Base-by-base conservation (phyloP, 2,888 invertebrate genomes). In the Masnerella sp. region DNA sequence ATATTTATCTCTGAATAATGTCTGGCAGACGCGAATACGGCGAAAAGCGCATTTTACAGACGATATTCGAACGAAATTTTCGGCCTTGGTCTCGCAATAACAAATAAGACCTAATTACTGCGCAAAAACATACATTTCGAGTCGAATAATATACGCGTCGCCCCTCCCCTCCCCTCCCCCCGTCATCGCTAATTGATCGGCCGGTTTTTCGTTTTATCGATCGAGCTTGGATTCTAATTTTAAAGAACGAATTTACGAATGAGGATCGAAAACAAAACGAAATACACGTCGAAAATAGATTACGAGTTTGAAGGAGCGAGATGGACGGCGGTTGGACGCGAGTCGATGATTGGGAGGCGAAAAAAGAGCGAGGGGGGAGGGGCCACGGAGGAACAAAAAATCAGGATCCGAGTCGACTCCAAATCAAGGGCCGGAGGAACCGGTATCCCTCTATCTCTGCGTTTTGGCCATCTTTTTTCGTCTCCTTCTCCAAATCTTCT, bases 351-450 rank as follows among this genome's bases (percentile, higher is more conserved):
- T 11, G 20, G 36, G 52, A 54, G 47, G 28, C 28, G 56, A 11
- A 64, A 64, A 51, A 49, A 38, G 70, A 59, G 17, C 42, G 52
- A 54, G 62, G 68, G 58, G 61, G 51, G 56, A 69, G 49, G 25
- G 45, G 56, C 17, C 11, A n/a, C n/a, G n/a, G n/a, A n/a, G n/a
- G n/a, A 25, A 40, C 43, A 74, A 72, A 58, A 80, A 81, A 80
- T 61, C 77, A 79, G 76, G 76, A 75, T 77, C 73, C 77, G 47
- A 78, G 75, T 78, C 77, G 76, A 79, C 78, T 82, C 80, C 80
- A 80, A 83, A 83, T 82, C 83, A 82, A 82, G 81, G 81, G 82
- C 81, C 81, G 80, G 82, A 82, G 82, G 78, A 83, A 83, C 83
- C 83, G 83, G 83, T 83, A 83, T 81, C 77, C 78, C 40, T 56